These are phyloP conservation scores for Pseudois nayaur DNA, from an alignment of 2,113 vertebrate species.

Conservation along the genomic window DNA sequence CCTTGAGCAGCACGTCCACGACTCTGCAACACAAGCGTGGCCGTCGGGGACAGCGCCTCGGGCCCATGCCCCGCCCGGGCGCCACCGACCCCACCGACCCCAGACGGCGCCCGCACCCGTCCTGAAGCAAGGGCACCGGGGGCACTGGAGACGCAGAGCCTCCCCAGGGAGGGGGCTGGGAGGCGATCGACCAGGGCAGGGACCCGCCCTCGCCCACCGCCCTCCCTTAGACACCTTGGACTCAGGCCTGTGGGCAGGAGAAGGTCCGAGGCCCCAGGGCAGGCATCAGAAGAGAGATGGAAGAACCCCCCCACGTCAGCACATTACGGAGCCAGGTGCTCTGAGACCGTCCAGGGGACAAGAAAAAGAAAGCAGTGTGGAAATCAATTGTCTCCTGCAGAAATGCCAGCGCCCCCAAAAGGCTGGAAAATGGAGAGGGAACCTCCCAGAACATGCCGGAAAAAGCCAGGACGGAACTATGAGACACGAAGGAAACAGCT, in stretches of 20 bases:
- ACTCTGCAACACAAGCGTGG: constrained; percentile 79
- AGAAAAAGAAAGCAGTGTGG: fast-evolving
- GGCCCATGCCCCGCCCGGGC: background rate
- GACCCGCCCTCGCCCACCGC: background rate
- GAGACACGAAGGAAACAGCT: fast-evolving
- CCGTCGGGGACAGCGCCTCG: background rate
- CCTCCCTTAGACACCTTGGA: fast-evolving
- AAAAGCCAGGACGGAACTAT: fast-evolving
- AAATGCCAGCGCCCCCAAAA: fast-evolving
- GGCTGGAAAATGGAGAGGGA: background rate
- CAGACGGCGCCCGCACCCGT: fast-evolving
- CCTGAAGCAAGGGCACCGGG: fast-evolving
- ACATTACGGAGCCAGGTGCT: background rate
- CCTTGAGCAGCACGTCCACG: constrained; percentile 87
- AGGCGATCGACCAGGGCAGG: too few species aligned
- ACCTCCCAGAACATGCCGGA: too few species aligned
- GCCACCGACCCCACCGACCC: fast-evolving
- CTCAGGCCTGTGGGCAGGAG: background rate
- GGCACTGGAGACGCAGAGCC: fast-evolving
- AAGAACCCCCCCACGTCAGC: background rate
- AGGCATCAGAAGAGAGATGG: background rate
- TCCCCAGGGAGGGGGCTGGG: fast-evolving
- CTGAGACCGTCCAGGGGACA: background rate
- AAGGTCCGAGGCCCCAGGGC: background rate
- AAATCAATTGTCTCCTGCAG: background rate